A percentile compares a stretch with the other conserved stretches of the same genome.
Evolutionary conservation across 2,113 vertebrate species (phyloP).

Genomic region (Scytalopus superciliaris): DNA sequence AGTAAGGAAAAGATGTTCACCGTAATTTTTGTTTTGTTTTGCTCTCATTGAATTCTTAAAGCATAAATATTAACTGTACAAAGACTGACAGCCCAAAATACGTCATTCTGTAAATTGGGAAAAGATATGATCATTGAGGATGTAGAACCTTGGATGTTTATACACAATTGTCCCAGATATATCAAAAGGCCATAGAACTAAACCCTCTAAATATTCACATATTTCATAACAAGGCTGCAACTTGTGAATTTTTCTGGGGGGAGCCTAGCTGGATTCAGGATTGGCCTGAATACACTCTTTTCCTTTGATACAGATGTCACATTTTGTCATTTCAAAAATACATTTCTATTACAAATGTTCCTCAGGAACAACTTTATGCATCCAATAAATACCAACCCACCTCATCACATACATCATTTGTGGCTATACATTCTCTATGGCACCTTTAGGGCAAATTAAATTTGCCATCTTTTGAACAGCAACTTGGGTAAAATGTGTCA

Average conservation of each 20-base stretch:
- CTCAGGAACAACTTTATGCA: conserved; percentile 6
- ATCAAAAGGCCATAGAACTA: not conserved
- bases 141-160: not conserved
- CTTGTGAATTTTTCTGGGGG: not conserved
- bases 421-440: not conserved
- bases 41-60: not conserved
- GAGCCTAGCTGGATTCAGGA: not conserved
- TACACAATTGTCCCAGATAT: not conserved
- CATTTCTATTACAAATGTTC: conserved; percentile 49
- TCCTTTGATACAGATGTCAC: conserved; percentile 19
- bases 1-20: not conserved
- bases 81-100: not conserved
- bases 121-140: not conserved
- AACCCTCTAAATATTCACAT: not conserved
- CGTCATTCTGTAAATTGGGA: not conserved
- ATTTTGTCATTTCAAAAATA: conserved; percentile 45
- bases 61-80: not conserved
- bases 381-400: conserved; percentile 34
- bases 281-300: not conserved
- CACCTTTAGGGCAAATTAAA: conserved; percentile 22
- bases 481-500: not conserved
- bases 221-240: not conserved
- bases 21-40: conserved; percentile 18
- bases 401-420: conserved; percentile 42
- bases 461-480: conserved; percentile 11